Percentiles rank a stretch among this genome's conserved stretches.
Evolutionary conservation across 2,797 vertebrate genomes (phyloP).

Genomic region (Eptatretus atami): DNA sequence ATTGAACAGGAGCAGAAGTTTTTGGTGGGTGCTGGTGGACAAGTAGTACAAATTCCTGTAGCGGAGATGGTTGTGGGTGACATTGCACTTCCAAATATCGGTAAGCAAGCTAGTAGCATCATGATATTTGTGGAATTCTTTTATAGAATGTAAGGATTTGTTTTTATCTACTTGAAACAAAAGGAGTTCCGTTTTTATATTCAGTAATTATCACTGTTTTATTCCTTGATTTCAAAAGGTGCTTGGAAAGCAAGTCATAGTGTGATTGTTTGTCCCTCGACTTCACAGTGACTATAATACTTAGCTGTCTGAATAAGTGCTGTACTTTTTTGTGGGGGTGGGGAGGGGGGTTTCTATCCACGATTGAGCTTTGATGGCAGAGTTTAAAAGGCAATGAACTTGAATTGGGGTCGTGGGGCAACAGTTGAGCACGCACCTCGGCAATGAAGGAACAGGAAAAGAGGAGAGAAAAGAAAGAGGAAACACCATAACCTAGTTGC

Average conservation of each 20-base stretch:
- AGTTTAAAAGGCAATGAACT: no score
- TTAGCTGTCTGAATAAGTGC: background rate
- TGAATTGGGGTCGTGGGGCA: no score
- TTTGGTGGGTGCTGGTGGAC: conserved; percentile 32
- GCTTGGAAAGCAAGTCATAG: background rate
- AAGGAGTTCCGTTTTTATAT: conserved; percentile 5
- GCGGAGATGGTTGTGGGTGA: conserved; percentile 61
- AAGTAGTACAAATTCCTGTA: conserved; percentile 52
- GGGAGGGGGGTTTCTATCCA: background rate
- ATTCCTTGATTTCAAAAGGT: background rate
- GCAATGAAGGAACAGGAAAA: no score
- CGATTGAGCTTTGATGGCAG: background rate
- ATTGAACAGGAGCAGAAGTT: conserved; percentile 60
- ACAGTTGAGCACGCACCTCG: no score
- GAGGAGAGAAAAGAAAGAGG: background rate
- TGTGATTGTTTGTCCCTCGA: background rate
- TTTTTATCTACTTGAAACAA: conserved; percentile 5
- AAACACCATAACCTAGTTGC: no score
- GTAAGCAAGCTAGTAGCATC: conserved; percentile 6
- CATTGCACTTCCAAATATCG: conserved; percentile 50
- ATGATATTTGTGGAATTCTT: conserved; percentile 7
- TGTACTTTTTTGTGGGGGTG: background rate
- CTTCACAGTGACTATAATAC: background rate
- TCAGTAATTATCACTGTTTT: background rate
- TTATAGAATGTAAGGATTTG: background rate